Evolutionary conservation across 1,140 invertebrate species (phyloP), one percentile per base, ranked within the genome.

Genomic region (Drosophila athabasca): DNA sequence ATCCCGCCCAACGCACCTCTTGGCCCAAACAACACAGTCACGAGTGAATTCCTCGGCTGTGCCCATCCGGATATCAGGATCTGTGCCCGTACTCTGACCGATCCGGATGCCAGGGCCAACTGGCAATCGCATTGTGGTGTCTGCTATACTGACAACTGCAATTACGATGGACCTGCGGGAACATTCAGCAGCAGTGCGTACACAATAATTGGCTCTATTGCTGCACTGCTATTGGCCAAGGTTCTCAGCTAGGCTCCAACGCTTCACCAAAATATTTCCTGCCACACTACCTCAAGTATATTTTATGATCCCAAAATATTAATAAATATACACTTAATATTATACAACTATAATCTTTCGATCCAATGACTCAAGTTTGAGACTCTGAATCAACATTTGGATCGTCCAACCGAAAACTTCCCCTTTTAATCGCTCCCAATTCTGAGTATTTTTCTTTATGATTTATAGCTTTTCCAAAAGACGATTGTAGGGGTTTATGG

Each of bases 131-230:
- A 6, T 0, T 87, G 81, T 49, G 0, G 0, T 0, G 45, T 26
- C 0, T 85, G 82, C 55, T 29, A 35, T 24, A 11, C 2, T 1
- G 60, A 70, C 22, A 53, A 67, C 7, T 83, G 79, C 43, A 79
- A 69, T 55, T 35, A 9, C 31, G 0, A 35, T 11, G 31, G 31
- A 35, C 78, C 82, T 0, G 82, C 82, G 5, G 78, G 59, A 26
- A 82, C 70, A 15, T 78, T 65, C 3, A 87, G 82, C 46, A 48
- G 59, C 19, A 85, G 82, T 39, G 29, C 41, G 17, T 75, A 66
- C 17, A 78, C 74, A 1, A 78, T 85, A 15, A 4, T 75, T 9
- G 69, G 45, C 2, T 67, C 82, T n/a, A 39, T 17, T 3, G 13
- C 75, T 0, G 60, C 22, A 1, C 7, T 85, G n/a, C 13, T 87